Base-by-base conservation (phyloP, 2,888 invertebrate species). In the Agrotis clavis region DNA sequence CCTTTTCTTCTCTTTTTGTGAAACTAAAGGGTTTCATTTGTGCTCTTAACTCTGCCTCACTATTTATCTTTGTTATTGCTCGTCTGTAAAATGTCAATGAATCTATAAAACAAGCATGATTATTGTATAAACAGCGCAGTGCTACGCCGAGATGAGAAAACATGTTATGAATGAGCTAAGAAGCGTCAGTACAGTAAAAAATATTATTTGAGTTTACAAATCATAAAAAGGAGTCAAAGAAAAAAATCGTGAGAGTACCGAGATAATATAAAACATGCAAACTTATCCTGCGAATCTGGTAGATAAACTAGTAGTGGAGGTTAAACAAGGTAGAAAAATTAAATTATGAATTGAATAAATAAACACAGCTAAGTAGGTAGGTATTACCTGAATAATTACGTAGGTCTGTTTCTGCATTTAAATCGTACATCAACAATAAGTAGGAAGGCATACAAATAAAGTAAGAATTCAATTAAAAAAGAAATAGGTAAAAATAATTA, bases 11-110 rank as follows among this genome's bases (percentile, higher is more conserved):
- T 62, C 97, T 91, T 83, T 96, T 96, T 0, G 97, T 97, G 79
- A 97, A 97, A 69, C 97, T 97, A 87, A 97, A 97, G 0, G 97
- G 97, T 86, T 96, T 96, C 97, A 97, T 97, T 90, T 97, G 97
- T 0, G 97, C 97, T 77, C 96, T 94, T n/a, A 97, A 90, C 72
- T 96, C 96, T 1, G 97, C 97, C 87, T 97, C 97, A 71, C 97
- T 97, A 87, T 96, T 96, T 80, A 97, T 96, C 88, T 97, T 97
- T 2, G 97, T 94, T 59, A 97, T 94, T 65, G 97, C 96, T 79
- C 97, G 95, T 86, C 97, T 97, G 86, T 56, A 93, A 77, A 79
- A 79, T 73, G 51, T 54, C 67, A 74, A 75, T 64, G 54, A 41
- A 67, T 47, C 65, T 72, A 41, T 41, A 11, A 41, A 82, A 66